A percentile compares a stretch with the other conserved stretches of the same genome.
Conservation (phyloP, 2,797 vertebrate species). For the Florisuga fusca region DNA sequence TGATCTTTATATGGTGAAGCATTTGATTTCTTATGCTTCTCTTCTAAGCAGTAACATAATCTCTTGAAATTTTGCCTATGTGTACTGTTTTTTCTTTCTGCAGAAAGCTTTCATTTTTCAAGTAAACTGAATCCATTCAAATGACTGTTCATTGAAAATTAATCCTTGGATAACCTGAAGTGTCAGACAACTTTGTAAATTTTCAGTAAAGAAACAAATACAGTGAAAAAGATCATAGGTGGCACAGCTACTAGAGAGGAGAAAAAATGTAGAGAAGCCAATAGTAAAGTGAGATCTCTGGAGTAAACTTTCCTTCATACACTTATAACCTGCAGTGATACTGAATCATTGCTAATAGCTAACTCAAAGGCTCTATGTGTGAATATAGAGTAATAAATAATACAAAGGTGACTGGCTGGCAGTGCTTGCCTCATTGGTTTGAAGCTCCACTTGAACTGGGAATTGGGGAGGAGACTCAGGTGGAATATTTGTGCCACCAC, state of each 20-base stretch:
- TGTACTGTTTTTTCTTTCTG: neutral
- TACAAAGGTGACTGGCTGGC: neutral
- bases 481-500: constrained; percentile 18
- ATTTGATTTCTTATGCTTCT: neutral
- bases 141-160: neutral
- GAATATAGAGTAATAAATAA: constrained; percentile 28
- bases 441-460: constrained; percentile 2
- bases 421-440: neutral
- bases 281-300: neutral
- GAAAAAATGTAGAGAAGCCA: neutral
- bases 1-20: neutral
- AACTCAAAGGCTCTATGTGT: neutral
- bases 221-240: neutral
- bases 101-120: neutral
- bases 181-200: constrained; percentile 18
- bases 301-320: neutral
- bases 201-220: constrained; percentile 10
- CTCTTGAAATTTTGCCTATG: neutral
- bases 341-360: constrained; percentile 5
- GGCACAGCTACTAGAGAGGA: neutral
- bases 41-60: neutral
- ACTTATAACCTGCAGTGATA: neutral
- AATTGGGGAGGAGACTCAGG: neutral
- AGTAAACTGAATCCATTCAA: neutral
- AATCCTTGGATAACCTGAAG: neutral